Evolutionary conservation across 1,140 invertebrate species (phyloP), one percentile per base, ranked within the genome.

Genomic region (Pararge aegeria): DNA sequence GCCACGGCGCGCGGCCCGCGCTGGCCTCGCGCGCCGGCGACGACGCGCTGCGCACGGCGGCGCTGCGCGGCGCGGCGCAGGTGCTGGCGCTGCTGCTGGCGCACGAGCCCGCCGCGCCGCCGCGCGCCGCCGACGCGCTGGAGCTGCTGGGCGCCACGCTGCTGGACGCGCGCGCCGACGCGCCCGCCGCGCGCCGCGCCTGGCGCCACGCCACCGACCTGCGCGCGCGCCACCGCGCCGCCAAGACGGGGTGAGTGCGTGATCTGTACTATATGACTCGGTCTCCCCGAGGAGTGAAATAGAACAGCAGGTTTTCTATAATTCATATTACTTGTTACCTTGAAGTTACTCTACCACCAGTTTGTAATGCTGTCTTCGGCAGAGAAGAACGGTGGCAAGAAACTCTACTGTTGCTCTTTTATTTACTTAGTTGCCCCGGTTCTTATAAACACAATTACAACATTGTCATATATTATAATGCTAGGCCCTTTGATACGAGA

Each of bases 1-100:
- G 94, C 46, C 91, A 95, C 89, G 95, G 95, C 48, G 97, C 97
- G 0, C 93, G 96, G 90, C 95, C 95, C 16, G 92, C 93, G 83
- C 91, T 95, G 12, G 92, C 92, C 64, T 96, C 95, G 64, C 91
- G 95, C 57, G 95, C 96, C 75, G 95, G 96, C 30, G 97, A 98
- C 88, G 96, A 98, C 92, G 96, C 97, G 16, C 83, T 98, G 56
- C 96, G 97, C 77, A 97, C 95, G 21, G 96, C 97, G 5, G 97
- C 96, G 80, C 89, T 98, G 0, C 97, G 97, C 90, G 97, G 96
- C 24, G 95, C 96, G n/a, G 92, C 91, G 30, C 91, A 93, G 60
- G 96, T 98, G 12, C 34, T 97, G 73, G 92, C 94, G 44, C 94
- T 95, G 81, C 89, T 98, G 40, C 92, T 94, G 70, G 85, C 91